Evolutionary conservation across 2,888 invertebrate genomes (phyloP).

Genomic region (Patella pellucida): DNA sequence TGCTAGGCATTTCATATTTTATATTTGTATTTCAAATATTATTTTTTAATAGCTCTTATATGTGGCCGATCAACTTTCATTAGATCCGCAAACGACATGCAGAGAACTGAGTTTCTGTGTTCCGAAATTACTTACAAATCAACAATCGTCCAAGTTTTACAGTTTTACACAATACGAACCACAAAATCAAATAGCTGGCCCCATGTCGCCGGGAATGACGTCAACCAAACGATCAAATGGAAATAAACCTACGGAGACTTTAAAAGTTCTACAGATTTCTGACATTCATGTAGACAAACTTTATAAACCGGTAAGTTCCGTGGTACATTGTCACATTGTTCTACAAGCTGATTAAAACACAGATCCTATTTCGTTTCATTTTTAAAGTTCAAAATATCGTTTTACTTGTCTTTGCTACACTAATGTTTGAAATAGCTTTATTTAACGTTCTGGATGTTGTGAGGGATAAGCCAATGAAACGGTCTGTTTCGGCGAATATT

Average conservation of each 20-base stretch:
- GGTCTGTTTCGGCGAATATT: no score
- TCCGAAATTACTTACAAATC: not conserved
- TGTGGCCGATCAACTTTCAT: not conserved
- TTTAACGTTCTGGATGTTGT: no score
- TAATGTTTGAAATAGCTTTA: no score
- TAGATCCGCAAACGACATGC: slow-evolving; percentile 15
- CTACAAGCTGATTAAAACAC: no score
- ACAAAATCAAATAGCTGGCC: not conserved
- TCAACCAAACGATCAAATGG: not conserved
- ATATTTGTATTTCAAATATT: not conserved
- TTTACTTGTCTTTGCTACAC: no score
- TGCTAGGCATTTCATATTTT: no score
- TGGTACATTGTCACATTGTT: no score
- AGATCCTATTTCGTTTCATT: no score
- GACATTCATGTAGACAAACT: slow-evolving; percentile 19
- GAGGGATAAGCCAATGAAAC: no score
- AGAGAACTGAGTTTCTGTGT: slow-evolving; percentile 17
- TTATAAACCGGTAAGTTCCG: slow-evolving; percentile 12
- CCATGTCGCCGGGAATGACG: not conserved
- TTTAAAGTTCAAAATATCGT: no score
- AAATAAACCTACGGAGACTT: not conserved
- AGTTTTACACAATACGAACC: not conserved
- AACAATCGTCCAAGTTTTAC: not conserved
- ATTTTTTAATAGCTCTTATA: slow-evolving; percentile 7
- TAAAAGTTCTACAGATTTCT: slow-evolving; percentile 17